Base-by-base conservation (phyloP, 2,797 vertebrate genomes). In the Myoxocephalus aenaeus region DNA sequence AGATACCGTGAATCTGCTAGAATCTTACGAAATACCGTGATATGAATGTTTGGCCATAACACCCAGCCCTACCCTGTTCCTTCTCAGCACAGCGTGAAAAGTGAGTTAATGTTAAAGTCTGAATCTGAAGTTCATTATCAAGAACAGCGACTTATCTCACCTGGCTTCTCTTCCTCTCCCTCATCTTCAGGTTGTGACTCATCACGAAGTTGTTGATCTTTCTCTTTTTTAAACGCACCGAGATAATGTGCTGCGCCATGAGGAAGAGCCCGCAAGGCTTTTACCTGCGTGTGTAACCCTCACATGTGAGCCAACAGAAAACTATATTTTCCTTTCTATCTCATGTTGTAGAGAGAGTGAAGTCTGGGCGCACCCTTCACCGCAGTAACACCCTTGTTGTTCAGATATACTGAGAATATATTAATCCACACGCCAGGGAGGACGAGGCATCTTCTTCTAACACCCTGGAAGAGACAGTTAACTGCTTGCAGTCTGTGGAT, bases 181-280 rank as follows among this genome's bases (percentile, higher is more conserved):
- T 77, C 1, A 59, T 79, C 77, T 64, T 90, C 93, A 99, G 98
- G 69, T 96, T 99, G 65, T 99, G 97, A 96, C 93, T 92, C 77
- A 92, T 96, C 92, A 96, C 97, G 92, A 98, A 96, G 76, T 82
- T 98, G 48, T 93, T 99, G 82, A 95, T 99, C 88, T 96, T 97
- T 89, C 95, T 98, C 85, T 99, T 99, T 27, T 27, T 2, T 2
- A 27, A 27, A 27, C 25, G 25, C 25, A 27, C 25, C 2, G 25
- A 27, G 25, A n/a, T n/a, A 80, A 80, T 82, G 63, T 25, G 54
- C 20, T 44, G 17, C 40, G 34, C 50, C 56, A 48, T 64, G 74
- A 80, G 44, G 48, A 61, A 58, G 8, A 48, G 46, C 65, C n/a
- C 0, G 0, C 2, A 12, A 44, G 9, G 61, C 44, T 73, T 85